A percentile compares a stretch with the other conserved stretches of the same genome.
phyloP scores from a whole-genome alignment of 30 jellyfish, hydroid and myxozoan species.

The Chrysaora quinquecirrha region DNA sequence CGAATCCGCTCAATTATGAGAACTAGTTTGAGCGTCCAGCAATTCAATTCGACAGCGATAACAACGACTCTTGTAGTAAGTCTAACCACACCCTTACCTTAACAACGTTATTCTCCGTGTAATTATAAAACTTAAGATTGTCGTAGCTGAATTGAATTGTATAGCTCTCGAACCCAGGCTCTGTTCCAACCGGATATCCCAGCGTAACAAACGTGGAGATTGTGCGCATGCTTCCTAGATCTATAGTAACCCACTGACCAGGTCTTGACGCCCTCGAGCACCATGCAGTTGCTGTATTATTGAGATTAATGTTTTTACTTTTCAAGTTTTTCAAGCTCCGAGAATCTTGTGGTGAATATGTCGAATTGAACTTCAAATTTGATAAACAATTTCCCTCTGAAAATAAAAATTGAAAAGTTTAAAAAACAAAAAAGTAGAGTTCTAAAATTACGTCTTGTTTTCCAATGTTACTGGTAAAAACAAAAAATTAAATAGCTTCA shows the following conservation, averaged over 20 bases:
- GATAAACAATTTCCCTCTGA: slow-evolving; percentile 40
- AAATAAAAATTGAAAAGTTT: too few species aligned
- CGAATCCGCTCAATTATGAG: too few species aligned
- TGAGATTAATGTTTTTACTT: slow-evolving; percentile 33
- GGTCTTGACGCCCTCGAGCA: slow-evolving; percentile 32
- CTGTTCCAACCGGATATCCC: slow-evolving; percentile 74
- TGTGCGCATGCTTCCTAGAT: slow-evolving; percentile 59
- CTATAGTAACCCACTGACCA: slow-evolving; percentile 56
- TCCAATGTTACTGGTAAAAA: too few species aligned
- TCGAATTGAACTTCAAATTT: slow-evolving; percentile 4
- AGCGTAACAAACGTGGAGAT: slow-evolving; percentile 18
- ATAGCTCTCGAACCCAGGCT: slow-evolving; percentile 62
- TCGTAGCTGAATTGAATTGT: slow-evolving; percentile 61
- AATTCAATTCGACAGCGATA: too few species aligned
- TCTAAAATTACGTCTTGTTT: too few species aligned
- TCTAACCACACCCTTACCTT: too few species aligned
- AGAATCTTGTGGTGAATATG: slow-evolving; percentile 63
- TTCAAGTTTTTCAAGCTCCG: slow-evolving; percentile 3
- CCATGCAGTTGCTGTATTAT: slow-evolving; percentile 56
- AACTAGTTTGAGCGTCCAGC: too few species aligned
- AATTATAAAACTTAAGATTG: slow-evolving; percentile 3
- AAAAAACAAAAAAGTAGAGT: not conserved
- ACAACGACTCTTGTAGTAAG: too few species aligned
- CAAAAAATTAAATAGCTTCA: too few species aligned
- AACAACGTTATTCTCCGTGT: slow-evolving; percentile 25